Conservation (phyloP, 2,113 vertebrate genomes). For the Xiphorhynchus elegans region DNA sequence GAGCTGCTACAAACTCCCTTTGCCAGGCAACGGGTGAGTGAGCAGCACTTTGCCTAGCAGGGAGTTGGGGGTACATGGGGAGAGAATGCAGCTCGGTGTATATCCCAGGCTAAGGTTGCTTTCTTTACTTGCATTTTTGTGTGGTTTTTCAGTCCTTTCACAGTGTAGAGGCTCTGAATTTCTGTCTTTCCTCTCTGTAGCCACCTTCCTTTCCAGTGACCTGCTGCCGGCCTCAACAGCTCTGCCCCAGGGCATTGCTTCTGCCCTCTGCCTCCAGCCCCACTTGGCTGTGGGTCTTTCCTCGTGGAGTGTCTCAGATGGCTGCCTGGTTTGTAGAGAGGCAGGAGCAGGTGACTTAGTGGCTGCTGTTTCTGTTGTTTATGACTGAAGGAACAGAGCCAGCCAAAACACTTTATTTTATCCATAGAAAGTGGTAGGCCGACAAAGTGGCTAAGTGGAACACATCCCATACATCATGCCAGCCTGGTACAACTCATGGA, state of each 20-base stretch:
- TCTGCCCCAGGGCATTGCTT: rapidly evolving
- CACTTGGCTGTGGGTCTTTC: background rate
- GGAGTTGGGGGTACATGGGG: rapidly evolving
- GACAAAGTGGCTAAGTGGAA: background rate
- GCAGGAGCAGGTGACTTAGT: background rate
- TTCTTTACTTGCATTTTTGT: background rate
- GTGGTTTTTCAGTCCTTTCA: background rate
- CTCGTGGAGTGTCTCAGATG: background rate
- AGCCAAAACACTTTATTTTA: background rate
- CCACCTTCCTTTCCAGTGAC: background rate
- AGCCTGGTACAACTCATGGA: background rate
- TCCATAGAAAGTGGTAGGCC: background rate
- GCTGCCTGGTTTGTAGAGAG: background rate
- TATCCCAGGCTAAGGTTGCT: background rate
- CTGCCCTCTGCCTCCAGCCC: background rate
- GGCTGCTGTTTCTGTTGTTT: background rate
- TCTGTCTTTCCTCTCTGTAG: background rate
- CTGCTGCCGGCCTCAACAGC: background rate
- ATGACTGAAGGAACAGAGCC: background rate
- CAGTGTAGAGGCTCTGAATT: background rate
- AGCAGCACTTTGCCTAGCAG: background rate
- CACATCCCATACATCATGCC: background rate
- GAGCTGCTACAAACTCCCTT: background rate
- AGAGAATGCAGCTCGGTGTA: background rate
- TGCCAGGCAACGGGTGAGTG: background rate